Evolutionary conservation across 2,113 vertebrate genomes (phyloP).

Genomic region (Porphyrio hochstetteri): DNA sequence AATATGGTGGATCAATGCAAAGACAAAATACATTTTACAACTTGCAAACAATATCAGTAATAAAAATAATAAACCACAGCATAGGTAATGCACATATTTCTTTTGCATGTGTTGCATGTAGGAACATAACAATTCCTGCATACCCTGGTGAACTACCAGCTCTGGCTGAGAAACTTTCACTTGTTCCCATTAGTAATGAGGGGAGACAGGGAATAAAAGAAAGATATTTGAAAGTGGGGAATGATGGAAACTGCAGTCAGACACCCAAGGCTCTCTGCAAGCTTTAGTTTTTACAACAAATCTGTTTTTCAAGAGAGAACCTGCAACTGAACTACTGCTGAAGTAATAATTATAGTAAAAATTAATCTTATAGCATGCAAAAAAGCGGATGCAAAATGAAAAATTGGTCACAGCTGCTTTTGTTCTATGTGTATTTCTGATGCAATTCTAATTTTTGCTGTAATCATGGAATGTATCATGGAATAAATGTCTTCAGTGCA

Average conservation of each 20-base stretch:
- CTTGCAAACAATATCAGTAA: not conserved
- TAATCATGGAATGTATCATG: not conserved
- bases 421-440: not conserved
- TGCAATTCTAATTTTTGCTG: not conserved
- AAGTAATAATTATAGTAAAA: not conserved
- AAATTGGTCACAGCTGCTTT: not conserved
- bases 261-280: not conserved
- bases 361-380: not conserved
- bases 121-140: not conserved
- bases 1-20: not conserved
- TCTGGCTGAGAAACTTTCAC: not conserved
- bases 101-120: not conserved
- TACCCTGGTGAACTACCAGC: not conserved
- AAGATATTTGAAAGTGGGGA: not conserved
- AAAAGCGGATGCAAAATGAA: not conserved
- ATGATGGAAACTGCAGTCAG: not conserved
- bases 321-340: not conserved
- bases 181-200: not conserved
- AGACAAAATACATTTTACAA: conserved; percentile 16
- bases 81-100: not conserved
- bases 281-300: not conserved
- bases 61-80: not conserved
- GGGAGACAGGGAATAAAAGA: not conserved
- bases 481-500: not conserved
- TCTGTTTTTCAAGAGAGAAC: not conserved